Percentiles rank a stretch among this genome's conserved stretches.
These are phyloP conservation scores for Hyposmocoma kahamanoa DNA, from an alignment of 1,140 invertebrate species.

Conservation along the genomic window DNA sequence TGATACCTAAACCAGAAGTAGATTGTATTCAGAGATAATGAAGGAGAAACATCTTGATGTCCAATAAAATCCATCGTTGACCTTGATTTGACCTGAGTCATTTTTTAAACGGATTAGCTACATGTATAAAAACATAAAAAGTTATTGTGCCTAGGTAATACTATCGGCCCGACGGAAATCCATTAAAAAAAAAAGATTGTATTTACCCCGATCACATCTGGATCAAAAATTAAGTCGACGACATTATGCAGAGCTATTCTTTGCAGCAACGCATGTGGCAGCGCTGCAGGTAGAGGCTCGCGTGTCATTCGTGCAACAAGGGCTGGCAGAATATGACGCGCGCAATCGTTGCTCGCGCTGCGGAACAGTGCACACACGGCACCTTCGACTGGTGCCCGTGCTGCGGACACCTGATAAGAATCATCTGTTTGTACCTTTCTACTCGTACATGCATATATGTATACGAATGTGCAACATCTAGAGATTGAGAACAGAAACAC, in stretches of 20 bases:
- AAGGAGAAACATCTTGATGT: no score
- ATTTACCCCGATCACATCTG: constrained; percentile 46
- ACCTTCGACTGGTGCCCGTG: constrained; percentile 52
- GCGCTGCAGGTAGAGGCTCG: constrained; percentile 44
- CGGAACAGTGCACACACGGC: constrained; percentile 53
- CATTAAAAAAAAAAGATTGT: no score
- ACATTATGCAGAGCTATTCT: constrained; percentile 49
- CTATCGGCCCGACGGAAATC: no score
- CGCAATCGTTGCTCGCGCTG: constrained; percentile 37
- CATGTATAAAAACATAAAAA: background rate
- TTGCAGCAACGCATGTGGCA: constrained; percentile 54
- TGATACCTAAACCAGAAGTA: no score
- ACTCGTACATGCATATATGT: no score
- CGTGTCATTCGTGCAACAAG: constrained; percentile 37
- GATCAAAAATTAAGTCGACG: constrained; percentile 52
- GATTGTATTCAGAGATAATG: no score
- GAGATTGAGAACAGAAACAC: no score
- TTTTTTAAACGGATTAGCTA: no score
- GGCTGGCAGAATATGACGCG: constrained; percentile 38
- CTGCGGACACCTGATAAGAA: constrained; percentile 41
- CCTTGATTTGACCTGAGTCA: no score
- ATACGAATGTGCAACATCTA: no score
- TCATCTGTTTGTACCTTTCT: no score
- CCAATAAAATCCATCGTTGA: no score
- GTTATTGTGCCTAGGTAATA: background rate